Evolutionary conservation across 2,888 invertebrate genomes (phyloP).

Genomic region (Oscheius sp.): DNA sequence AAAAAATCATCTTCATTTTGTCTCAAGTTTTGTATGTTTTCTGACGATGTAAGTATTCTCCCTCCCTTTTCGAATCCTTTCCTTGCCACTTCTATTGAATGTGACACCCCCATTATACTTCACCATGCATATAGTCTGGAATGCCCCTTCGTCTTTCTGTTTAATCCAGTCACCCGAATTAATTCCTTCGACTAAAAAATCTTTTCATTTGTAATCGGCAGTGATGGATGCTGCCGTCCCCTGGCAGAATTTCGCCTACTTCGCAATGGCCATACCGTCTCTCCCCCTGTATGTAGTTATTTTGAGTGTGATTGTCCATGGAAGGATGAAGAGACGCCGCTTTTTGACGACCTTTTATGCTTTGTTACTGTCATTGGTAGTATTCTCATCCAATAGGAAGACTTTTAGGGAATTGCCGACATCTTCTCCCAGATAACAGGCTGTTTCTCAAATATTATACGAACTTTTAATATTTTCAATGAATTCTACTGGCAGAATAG

Average conservation of each 20-base stretch:
- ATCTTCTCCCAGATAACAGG: neutral
- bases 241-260: constrained; percentile 9
- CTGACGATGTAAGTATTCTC: too few relatives aligned
- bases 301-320: neutral
- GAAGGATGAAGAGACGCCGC: neutral
- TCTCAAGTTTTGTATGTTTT: too few relatives aligned
- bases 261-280: constrained; percentile 2
- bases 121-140: too few relatives aligned
- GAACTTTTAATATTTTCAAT: constrained; percentile 5
- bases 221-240: neutral
- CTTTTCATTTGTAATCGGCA: too few relatives aligned
- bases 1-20: too few relatives aligned
- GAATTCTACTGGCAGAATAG: constrained; percentile 6
- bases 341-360: constrained; percentile 14
- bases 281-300: constrained; percentile 2
- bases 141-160: too few relatives aligned
- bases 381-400: too few relatives aligned
- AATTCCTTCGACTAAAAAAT: too few relatives aligned
- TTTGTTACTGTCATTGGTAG: neutral
- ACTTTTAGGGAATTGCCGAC: constrained; percentile 5
- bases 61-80: too few relatives aligned
- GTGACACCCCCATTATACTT: too few relatives aligned
- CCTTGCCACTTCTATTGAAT: too few relatives aligned
- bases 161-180: too few relatives aligned
- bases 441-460: neutral